Evolutionary conservation across 2,888 invertebrate genomes (phyloP), one percentile per base, ranked within the genome.

Genomic region (Tetragonisca angustula): DNA sequence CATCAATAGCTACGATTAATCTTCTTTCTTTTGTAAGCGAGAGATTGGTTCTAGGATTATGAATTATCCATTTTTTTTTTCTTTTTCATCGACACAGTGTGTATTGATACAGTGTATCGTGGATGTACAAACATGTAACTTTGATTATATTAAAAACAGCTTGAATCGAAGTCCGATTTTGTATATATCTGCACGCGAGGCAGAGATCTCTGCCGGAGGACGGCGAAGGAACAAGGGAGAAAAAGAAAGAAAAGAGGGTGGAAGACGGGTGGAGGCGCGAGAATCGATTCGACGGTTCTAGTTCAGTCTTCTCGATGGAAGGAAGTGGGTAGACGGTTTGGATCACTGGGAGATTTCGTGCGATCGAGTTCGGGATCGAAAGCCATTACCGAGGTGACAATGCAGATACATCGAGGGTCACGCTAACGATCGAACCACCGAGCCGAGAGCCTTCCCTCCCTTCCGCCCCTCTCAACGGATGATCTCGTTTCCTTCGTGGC

Each of bases 361-460:
- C n/a, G 27, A 62, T 73, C 67, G 75, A 21, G 49, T 49, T 32
- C 36, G 36, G 70, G 62, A 70, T 76, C 68, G 67, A 74, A 70
- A 32, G 17, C 52, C 77, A 73, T 76, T 76, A 56, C 5, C 83
- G 32, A 24, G 43, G 61, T 65, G 83, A 81, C 73, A 79, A 77
- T 70, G 70, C 70, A 61, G 73, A 81, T 65, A 83, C 69, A 65
- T 69, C 68, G 75, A 50, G 65, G 64, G 50, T 13, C 15, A 27
- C 54, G 74, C 43, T 72, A 78, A 78, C 85, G 82, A 85, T 74
- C 64, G 50, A 36, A 27, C 24, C 50, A 54, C 36, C 49, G 61
- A 73, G 56, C 32, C 54, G 74, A 49, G 52, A 43, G 43, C 43
- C 9, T 9, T 43, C 6, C 32, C 2, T 4, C 32, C 32, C 32